Evolutionary conservation across 1,140 invertebrate species (phyloP).

Genomic region (Drosophila gunungcola): DNA sequence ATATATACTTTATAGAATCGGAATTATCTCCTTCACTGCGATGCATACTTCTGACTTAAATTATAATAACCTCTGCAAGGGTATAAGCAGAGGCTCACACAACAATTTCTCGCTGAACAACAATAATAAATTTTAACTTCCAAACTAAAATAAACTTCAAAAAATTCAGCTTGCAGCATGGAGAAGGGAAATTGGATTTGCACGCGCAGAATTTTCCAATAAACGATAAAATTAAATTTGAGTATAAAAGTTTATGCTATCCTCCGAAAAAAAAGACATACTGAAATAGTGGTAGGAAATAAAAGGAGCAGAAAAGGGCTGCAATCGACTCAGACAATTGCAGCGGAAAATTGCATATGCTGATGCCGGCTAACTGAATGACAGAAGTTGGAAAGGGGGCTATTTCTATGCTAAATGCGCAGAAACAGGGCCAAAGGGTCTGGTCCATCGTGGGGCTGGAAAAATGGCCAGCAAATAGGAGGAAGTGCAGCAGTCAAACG

Average conservation of each 20-base stretch:
- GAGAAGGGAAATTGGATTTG: constrained; percentile 27
- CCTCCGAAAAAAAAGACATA: constrained; percentile 10
- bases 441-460: neutral
- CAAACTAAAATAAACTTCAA: constrained; percentile 24
- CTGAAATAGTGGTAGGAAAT: constrained; percentile 5
- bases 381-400: constrained; percentile 21
- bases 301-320: constrained; percentile 10
- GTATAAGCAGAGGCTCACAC: neutral
- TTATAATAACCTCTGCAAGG: too few relatives aligned
- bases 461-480: constrained; percentile 29
- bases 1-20: too few relatives aligned
- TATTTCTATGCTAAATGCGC: constrained; percentile 45
- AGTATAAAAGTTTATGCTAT: constrained; percentile 40
- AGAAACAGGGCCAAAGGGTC: constrained; percentile 32
- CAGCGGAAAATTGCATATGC: constrained; percentile 51
- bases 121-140: constrained; percentile 32
- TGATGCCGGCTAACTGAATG: constrained; percentile 24
- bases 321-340: constrained; percentile 35
- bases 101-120: constrained; percentile 12
- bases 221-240: constrained; percentile 50
- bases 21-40: too few relatives aligned
- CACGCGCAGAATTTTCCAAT: constrained; percentile 42
- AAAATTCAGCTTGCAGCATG: neutral
- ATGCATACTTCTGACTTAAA: too few relatives aligned
- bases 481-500: constrained; percentile 31